Conservation (phyloP, 1,140 invertebrate species). For the Portunus trituberculatus region DNA sequence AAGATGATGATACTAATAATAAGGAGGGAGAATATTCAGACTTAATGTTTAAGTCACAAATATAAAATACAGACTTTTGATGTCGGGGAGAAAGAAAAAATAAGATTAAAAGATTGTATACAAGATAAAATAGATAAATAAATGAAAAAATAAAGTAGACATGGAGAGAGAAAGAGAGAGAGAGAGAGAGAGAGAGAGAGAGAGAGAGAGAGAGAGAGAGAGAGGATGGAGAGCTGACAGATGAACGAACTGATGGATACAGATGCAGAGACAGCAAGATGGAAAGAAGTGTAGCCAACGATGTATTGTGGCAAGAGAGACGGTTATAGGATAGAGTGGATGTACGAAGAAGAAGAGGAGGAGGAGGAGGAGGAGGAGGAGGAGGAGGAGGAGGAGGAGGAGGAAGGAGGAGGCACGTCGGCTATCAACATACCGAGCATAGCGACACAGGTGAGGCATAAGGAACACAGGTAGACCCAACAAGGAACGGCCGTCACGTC, state of each 20-base stretch:
- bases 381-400: neutral
- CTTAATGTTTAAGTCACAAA: neutral
- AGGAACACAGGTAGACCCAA: neutral
- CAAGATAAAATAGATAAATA: neutral
- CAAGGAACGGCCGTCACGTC: neutral
- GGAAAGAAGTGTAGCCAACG: neutral
- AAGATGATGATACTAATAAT: too few species aligned
- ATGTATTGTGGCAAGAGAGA: neutral
- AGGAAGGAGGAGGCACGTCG: neutral
- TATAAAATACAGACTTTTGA: neutral
- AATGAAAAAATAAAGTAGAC: neutral
- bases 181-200: neutral
- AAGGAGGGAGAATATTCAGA: neutral
- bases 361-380: neutral
- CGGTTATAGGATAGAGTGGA: neutral
- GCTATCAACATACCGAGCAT: neutral
- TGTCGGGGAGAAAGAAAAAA: neutral
- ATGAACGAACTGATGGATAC: neutral
- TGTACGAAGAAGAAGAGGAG: neutral
- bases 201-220: neutral
- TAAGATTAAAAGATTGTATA: neutral
- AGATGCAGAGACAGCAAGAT: neutral
- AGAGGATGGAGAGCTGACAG: neutral
- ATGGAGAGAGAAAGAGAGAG: too few species aligned
- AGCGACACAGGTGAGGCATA: conserved; percentile 14